These are phyloP conservation scores for Oedothorax gibbosus DNA, from an alignment of 1,140 invertebrate genomes.

Conservation along the genomic window DNA sequence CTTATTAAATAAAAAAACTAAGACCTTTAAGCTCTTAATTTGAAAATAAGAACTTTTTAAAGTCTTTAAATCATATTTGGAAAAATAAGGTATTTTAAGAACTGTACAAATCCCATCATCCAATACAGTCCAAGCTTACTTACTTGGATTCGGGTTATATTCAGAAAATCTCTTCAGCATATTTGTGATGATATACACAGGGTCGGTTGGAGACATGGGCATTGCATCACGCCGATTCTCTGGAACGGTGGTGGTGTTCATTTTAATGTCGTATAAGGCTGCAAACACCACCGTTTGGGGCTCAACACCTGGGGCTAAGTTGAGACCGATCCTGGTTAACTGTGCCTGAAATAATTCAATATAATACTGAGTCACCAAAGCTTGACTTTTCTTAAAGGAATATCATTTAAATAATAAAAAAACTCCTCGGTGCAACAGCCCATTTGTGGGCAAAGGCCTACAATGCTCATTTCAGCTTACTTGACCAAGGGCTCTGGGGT, in stretches of 20 bases:
- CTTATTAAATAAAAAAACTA: too few relatives aligned
- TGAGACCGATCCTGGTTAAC: slow-evolving; percentile 79
- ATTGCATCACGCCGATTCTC: slow-evolving; percentile 71
- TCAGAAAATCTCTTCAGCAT: slow-evolving; percentile 81
- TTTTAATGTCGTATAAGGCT: slow-evolving; percentile 86
- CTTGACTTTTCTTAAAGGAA: too few relatives aligned
- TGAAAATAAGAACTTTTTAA: too few relatives aligned
- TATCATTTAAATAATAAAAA: too few relatives aligned
- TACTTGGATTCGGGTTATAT: slow-evolving; percentile 73
- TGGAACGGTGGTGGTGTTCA: slow-evolving; percentile 86
- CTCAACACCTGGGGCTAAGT: slow-evolving; percentile 76
- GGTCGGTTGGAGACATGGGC: slow-evolving; percentile 63
- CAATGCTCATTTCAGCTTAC: too few relatives aligned
- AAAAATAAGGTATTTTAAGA: too few relatives aligned
- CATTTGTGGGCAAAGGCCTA: too few relatives aligned
- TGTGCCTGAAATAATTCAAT: slow-evolving; percentile 77
- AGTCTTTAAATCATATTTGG: too few relatives aligned
- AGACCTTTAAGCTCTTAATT: too few relatives aligned
- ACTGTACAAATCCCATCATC: neutral
- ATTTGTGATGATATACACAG: slow-evolving; percentile 74
- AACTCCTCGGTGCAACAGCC: too few relatives aligned
- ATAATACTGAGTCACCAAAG: too few relatives aligned
- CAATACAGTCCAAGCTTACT: neutral
- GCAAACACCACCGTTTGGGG: slow-evolving; percentile 86
- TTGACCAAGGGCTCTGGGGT: too few relatives aligned